Base-by-base conservation (phyloP, 1,140 invertebrate genomes). In the Panulirus ornatus region DNA sequence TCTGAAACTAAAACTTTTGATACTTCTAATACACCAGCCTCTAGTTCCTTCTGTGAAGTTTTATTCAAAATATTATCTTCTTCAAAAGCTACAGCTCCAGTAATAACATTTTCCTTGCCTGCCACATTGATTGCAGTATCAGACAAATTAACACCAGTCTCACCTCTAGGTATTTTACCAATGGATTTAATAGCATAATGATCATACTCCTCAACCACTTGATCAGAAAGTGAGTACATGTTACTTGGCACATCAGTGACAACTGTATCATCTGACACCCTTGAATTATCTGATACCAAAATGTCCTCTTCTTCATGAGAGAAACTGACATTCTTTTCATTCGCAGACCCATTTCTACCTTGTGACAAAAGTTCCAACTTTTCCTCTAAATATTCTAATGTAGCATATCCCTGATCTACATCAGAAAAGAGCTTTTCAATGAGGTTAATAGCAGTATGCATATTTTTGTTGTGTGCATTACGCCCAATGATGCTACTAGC, bases 371-470 rank as follows among this genome's bases (percentile, higher is more conserved):
- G 76, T 47, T 66, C 76, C 6, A 83, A 66, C 58, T 89, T 82
- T 40, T 83, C 87, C 81, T 89, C 63, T 83, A 89, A 71, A 63
- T 83, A 89, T 51, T 82, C 42, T 66, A 42, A 27, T n/a, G 87
- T 73, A 58, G 19, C 63, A 71, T 81, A 40, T 54, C 34, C 79
- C 30, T 76, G 22, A 70, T 81, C 86, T 81, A 88, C 63, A 89
- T 89, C 66, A 82, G 44, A 27, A 54, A 89, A 89, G 27, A 89
- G 66, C 36, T 54, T 83, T 66, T 89, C 78, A 82, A 89, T 66
- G 19, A 89, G 36, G 9, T 66, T 81, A 38, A 89, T 82, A 89
- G 70, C 79, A 36, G 27, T 44, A 38, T 83, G 30, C 8, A 83
- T 42, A 89, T 89, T 89, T 44, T 34, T 54, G 27, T 58, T 83